phyloP scores from a whole-genome alignment of 2,888 invertebrate genomes.

The Portevinia maculata region DNA sequence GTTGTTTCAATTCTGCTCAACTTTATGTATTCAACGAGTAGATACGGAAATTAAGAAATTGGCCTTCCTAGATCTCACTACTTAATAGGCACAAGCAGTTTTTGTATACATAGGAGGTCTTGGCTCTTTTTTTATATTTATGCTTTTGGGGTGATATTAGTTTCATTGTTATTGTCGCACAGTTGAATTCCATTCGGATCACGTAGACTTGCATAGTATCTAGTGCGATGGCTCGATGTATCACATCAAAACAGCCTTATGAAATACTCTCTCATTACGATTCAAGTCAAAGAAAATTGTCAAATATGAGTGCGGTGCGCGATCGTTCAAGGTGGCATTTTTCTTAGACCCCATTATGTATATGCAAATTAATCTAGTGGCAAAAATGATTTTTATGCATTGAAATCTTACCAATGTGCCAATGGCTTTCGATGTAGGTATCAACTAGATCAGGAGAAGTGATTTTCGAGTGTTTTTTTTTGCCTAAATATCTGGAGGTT shows the following conservation, averaged over 20 bases:
- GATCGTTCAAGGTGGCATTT: conserved; percentile 52
- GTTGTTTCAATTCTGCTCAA: too few relatives aligned
- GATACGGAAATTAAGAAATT: too few relatives aligned
- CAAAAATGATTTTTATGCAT: conserved; percentile 22
- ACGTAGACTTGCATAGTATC: conserved; percentile 42
- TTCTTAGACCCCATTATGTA: neutral
- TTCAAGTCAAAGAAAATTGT: conserved; percentile 67
- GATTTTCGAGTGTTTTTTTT: conserved; percentile 20
- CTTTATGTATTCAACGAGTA: too few relatives aligned
- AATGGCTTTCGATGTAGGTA: conserved; percentile 23
- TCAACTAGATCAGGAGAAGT: conserved; percentile 15
- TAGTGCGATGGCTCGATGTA: conserved; percentile 5
- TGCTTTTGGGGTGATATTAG: too few relatives aligned
- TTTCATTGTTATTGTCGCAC: conserved; percentile 31
- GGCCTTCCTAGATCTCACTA: too few relatives aligned
- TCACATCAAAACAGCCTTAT: conserved; percentile 32
- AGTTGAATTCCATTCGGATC: conserved; percentile 34
- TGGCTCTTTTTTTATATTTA: too few relatives aligned
- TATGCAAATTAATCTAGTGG: conserved; percentile 19
- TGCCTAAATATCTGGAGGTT: conserved; percentile 24
- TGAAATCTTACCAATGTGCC: conserved; percentile 39
- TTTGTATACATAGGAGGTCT: too few relatives aligned
- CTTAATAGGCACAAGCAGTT: too few relatives aligned
- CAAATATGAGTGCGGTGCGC: conserved; percentile 45
- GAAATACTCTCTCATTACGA: conserved; percentile 58